Evolutionary conservation across 2,113 vertebrate species (phyloP).

Genomic region (Bubalus kerabau): DNA sequence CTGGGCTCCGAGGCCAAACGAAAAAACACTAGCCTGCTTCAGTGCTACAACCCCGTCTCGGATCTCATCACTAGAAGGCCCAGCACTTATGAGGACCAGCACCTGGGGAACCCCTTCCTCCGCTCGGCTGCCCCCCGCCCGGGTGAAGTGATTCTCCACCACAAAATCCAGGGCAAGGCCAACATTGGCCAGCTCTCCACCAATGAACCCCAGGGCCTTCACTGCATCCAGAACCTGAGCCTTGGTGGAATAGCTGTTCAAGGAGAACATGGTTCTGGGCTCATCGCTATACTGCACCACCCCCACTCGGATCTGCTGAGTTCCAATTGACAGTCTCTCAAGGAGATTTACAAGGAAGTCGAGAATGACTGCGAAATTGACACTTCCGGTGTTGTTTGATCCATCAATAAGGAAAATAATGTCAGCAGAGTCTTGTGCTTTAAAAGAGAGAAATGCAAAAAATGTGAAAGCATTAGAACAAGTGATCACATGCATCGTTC

Average conservation of each 20-base stretch:
- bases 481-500: conserved; percentile 86
- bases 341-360: conserved; percentile 95
- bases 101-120: conserved; percentile 93
- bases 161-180: conserved; percentile 92
- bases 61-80: conserved; percentile 92
- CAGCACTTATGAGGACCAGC: conserved; percentile 91
- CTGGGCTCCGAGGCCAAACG: conserved; percentile 85
- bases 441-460: conserved; percentile 86
- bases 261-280: conserved; percentile 89
- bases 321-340: conserved; percentile 90
- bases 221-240: conserved; percentile 86
- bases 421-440: conserved; percentile 97
- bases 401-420: conserved; percentile 99
- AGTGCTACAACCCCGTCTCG: conserved; percentile 86
- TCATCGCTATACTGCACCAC: conserved; percentile 89
- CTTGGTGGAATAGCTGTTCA: conserved; percentile 90
- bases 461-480: conserved; percentile 94
- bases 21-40: conserved; percentile 90
- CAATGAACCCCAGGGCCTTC: conserved; percentile 85
- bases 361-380: conserved; percentile 90
- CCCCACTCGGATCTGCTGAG: conserved; percentile 90
- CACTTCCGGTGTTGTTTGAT: conserved; percentile 96
- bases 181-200: conserved; percentile 88
- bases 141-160: conserved; percentile 86
- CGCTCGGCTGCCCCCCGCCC: conserved; percentile 90